Percentiles rank a stretch among this genome's conserved stretches.
Conservation (phyloP, 2,113 vertebrate species). For the Garra rufa region DNA sequence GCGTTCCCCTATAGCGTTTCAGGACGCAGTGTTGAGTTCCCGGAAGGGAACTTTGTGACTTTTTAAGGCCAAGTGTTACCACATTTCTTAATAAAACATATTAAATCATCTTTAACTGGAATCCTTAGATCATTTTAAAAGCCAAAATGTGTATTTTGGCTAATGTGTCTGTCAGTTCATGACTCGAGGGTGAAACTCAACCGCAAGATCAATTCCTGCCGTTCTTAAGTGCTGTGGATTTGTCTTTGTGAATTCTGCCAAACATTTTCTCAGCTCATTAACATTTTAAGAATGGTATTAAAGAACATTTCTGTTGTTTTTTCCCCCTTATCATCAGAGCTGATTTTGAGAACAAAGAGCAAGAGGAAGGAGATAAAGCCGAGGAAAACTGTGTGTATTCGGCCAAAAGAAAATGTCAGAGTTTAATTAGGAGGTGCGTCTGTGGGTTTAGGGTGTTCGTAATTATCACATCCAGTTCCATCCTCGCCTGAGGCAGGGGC, state of each 20-base stretch:
- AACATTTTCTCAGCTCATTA: conserved; percentile 40
- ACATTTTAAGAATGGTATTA: conserved; percentile 37
- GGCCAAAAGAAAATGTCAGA: conserved; percentile 79
- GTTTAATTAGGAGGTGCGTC: conserved; percentile 73
- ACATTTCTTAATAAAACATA: neutral
- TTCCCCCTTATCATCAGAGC: neutral
- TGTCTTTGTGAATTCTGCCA: conserved; percentile 45
- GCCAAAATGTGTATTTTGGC: neutral
- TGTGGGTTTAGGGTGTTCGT: conserved; percentile 58
- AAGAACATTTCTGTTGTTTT: conserved; percentile 22
- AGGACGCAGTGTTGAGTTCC: too few relatives aligned
- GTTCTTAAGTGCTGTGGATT: conserved; percentile 31
- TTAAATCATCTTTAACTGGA: neutral
- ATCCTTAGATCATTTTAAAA: conserved; percentile 2
- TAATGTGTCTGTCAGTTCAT: conserved; percentile 40
- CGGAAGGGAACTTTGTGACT: too few relatives aligned
- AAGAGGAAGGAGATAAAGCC: conserved; percentile 6
- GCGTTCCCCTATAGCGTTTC: too few relatives aligned
- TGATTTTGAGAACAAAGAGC: conserved; percentile 18
- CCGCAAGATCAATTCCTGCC: conserved; percentile 38
- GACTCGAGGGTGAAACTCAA: conserved; percentile 20
- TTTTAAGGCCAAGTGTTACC: neutral
- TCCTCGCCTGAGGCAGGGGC: conserved; percentile 62
- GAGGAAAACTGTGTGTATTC: conserved; percentile 58
- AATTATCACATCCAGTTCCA: conserved; percentile 74